A percentile compares a stretch with the other conserved stretches of the same genome.
phyloP scores from a whole-genome alignment of 1,140 invertebrate genomes.

The Drosophila fuyamai region DNA sequence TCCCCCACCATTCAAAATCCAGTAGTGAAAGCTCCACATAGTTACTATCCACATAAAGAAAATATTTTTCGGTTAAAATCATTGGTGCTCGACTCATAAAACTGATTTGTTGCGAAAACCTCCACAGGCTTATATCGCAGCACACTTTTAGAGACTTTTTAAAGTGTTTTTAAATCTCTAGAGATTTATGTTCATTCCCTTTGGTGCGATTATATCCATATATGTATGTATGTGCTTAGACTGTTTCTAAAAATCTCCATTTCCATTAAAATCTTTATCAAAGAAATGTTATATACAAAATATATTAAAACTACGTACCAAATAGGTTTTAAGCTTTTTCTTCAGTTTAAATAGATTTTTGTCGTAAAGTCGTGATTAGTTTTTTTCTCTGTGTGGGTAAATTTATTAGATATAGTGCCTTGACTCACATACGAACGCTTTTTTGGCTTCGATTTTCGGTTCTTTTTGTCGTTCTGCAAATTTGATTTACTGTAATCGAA shows the following conservation, averaged over 20 bases:
- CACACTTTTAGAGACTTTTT: neutral
- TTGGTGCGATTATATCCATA: too few species aligned
- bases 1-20: neutral
- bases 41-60: conserved; percentile 7
- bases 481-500: conserved; percentile 68
- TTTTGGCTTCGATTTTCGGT: conserved; percentile 44
- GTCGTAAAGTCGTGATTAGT: neutral
- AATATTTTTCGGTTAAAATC: neutral
- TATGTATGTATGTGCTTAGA: too few species aligned
- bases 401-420: conserved; percentile 4
- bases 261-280: too few species aligned
- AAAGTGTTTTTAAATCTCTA: neutral
- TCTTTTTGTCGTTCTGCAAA: conserved; percentile 42
- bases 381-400: conserved; percentile 2
- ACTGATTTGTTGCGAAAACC: too few species aligned
- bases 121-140: too few species aligned
- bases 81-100: too few species aligned
- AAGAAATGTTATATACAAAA: too few species aligned
- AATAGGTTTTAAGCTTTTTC: too few species aligned
- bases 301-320: too few species aligned
- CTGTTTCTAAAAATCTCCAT: too few species aligned
- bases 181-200: neutral
- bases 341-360: neutral
- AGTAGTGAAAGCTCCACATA: neutral
- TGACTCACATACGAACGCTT: conserved; percentile 41